These are phyloP conservation scores for Globodera ellingtonae DNA, from an alignment of 1,140 invertebrate species.

Conservation along the genomic window DNA sequence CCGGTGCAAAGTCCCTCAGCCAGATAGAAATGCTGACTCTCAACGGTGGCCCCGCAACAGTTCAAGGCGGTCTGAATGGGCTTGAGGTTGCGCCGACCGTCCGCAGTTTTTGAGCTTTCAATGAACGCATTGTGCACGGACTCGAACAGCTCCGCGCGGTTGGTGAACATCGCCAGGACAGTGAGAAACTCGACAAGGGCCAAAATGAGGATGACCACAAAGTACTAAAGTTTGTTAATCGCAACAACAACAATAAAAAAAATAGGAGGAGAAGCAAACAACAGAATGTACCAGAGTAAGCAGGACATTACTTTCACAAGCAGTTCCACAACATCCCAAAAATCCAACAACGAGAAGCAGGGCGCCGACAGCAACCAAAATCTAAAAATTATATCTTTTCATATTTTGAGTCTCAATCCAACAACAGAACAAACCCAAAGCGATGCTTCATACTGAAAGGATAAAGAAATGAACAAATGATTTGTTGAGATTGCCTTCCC, in stretches of 20 bases:
- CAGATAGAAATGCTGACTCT: slow-evolving; percentile 43
- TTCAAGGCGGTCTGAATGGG: slow-evolving; percentile 56
- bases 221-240: slow-evolving; percentile 52
- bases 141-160: slow-evolving; percentile 41
- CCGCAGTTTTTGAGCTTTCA: slow-evolving; percentile 40
- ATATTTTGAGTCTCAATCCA: neutral
- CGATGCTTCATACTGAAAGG: slow-evolving; percentile 62
- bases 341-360: slow-evolving; percentile 61
- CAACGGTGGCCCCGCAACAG: slow-evolving; percentile 61
- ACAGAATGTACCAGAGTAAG: slow-evolving; percentile 54
- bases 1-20: slow-evolving; percentile 45
- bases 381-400: slow-evolving; percentile 16
- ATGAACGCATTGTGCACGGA: slow-evolving; percentile 43
- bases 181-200: slow-evolving; percentile 56
- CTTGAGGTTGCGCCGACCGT: slow-evolving; percentile 54
- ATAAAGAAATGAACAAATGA: neutral
- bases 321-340: slow-evolving; percentile 61
- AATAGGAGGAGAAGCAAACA: slow-evolving; percentile 18
- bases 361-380: slow-evolving; percentile 58
- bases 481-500: neutral
- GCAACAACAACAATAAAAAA: slow-evolving; percentile 16
- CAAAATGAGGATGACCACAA: slow-evolving; percentile 58
- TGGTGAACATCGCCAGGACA: slow-evolving; percentile 52
- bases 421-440: slow-evolving; percentile 39
- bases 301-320: slow-evolving; percentile 51